phyloP scores from a whole-genome alignment of 1,140 invertebrate species.

The Caenorhabditis brenneri region DNA sequence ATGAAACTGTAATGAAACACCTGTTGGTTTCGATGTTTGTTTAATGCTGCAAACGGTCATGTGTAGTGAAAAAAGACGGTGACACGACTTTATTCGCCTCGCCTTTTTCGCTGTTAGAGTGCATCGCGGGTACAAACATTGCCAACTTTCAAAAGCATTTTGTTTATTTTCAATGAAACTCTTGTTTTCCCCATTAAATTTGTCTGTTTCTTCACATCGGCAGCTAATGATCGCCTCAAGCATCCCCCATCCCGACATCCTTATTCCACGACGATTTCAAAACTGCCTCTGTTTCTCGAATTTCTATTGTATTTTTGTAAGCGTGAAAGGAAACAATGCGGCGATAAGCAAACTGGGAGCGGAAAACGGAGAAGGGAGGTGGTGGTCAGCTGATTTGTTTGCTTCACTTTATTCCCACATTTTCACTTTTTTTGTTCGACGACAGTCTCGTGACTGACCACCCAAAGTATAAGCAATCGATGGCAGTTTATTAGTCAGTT shows the following conservation, averaged over 20 bases:
- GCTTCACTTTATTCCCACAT: conserved; percentile 16
- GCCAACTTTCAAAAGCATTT: background rate
- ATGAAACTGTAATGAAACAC: background rate
- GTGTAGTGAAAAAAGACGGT: background rate
- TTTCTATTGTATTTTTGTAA: conserved; percentile 14
- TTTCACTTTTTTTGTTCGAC: background rate
- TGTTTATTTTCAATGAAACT: conserved; percentile 4
- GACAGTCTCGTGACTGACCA: conserved; percentile 21
- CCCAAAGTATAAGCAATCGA: conserved; percentile 5
- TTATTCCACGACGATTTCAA: conserved; percentile 28
- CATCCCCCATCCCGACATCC: background rate
- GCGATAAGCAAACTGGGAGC: conserved; percentile 41
- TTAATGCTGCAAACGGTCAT: background rate
- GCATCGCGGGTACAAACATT: background rate
- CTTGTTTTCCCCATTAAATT: background rate
- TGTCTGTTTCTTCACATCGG: background rate
- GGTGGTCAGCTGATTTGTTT: conserved; percentile 41
- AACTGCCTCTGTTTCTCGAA: background rate
- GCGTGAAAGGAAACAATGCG: conserved; percentile 38
- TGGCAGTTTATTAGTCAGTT: background rate
- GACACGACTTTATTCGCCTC: conserved; percentile 7
- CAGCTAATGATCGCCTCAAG: background rate
- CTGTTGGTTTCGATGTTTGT: background rate
- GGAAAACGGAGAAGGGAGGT: background rate
- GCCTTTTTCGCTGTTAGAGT: background rate